Evolutionary conservation across 2,888 invertebrate genomes (phyloP).

Genomic region (Plemyria rubiginata): DNA sequence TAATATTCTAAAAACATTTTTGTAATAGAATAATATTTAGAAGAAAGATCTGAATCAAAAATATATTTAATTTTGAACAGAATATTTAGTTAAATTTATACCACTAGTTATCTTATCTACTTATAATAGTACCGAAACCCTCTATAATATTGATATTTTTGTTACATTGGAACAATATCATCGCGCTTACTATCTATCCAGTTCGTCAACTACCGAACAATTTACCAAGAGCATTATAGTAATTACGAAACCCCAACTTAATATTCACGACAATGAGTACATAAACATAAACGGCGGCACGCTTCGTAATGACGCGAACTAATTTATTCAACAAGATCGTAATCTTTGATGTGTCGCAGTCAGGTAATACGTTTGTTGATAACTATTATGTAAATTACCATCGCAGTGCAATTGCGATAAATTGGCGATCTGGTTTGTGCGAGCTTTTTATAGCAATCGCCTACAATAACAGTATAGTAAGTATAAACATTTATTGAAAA

Average conservation of each 20-base stretch:
- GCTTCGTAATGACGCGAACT: conserved; percentile 58
- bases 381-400: conserved; percentile 47
- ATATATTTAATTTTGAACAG: too few relatives aligned
- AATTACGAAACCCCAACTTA: conserved; percentile 27
- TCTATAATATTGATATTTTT: too few relatives aligned
- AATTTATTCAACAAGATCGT: conserved; percentile 69
- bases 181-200: not conserved
- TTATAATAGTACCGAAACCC: too few relatives aligned
- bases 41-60: too few relatives aligned
- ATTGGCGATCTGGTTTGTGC: conserved; percentile 1
- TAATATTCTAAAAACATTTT: too few relatives aligned
- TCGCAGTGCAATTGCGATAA: conserved; percentile 9
- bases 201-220: conserved; percentile 11
- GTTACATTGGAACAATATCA: too few relatives aligned
- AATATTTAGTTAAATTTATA: too few relatives aligned
- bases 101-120: too few relatives aligned
- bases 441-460: not conserved
- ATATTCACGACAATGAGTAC: conserved; percentile 34
- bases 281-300: conserved; percentile 45
- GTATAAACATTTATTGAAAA: too few relatives aligned
- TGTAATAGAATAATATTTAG: too few relatives aligned
- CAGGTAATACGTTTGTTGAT: conserved; percentile 50
- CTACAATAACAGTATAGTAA: too few relatives aligned
- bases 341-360: conserved; percentile 48
- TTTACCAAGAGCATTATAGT: conserved; percentile 23